phyloP scores from a whole-genome alignment of 2,797 vertebrate species.

The Enteromius paludinosus region DNA sequence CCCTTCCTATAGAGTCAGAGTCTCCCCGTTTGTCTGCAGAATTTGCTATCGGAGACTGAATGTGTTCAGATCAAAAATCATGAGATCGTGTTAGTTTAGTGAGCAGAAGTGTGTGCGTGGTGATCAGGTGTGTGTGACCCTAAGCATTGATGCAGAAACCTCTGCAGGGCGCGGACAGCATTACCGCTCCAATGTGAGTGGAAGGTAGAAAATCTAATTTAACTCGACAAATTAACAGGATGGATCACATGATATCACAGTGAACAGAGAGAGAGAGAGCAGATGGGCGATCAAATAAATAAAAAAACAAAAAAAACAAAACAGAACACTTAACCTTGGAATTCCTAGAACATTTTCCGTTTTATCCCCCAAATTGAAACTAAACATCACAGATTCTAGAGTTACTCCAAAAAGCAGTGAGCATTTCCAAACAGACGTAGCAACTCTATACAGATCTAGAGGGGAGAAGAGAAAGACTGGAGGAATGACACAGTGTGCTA shows the following conservation, averaged over 20 bases:
- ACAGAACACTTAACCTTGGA: background rate
- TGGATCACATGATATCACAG: constrained; percentile 48
- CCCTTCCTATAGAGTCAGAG: constrained; percentile 55
- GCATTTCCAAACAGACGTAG: constrained; percentile 11
- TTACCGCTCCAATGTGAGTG: constrained; percentile 43
- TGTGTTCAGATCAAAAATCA: constrained; percentile 56
- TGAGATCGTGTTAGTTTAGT: constrained; percentile 59
- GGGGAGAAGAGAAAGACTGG: background rate
- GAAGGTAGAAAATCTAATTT: constrained; percentile 35
- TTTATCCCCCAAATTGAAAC: background rate
- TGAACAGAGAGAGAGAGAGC: constrained; percentile 32
- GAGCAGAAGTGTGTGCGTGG: constrained; percentile 57
- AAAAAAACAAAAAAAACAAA: background rate
- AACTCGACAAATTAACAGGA: constrained; percentile 49
- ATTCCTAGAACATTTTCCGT: background rate
- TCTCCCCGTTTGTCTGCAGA: constrained; percentile 43
- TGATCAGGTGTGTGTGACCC: constrained; percentile 56
- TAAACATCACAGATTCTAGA: background rate
- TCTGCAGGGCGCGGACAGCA: constrained; percentile 45
- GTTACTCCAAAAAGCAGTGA: background rate
- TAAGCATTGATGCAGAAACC: constrained; percentile 54
- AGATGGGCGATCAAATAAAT: constrained; percentile 8
- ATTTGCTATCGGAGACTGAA: constrained; percentile 46
- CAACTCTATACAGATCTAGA: background rate
- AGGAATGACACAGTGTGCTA: constrained; percentile 27